Conservation (phyloP, 1,140 invertebrate genomes). For the Cardiocondyla obscurior region DNA sequence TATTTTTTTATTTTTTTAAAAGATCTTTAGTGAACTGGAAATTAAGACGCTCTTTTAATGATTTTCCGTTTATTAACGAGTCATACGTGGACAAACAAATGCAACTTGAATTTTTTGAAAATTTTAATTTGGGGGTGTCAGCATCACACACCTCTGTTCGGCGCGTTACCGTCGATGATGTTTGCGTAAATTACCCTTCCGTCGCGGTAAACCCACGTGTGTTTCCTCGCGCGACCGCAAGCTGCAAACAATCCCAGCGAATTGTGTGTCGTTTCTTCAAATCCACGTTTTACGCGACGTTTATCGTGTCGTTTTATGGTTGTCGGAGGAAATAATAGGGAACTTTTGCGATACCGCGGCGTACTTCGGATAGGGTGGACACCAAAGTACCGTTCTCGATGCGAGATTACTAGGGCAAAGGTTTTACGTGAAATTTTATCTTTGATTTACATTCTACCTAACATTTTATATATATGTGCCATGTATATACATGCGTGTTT, state of each 20-base stretch:
- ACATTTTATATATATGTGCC: not conserved
- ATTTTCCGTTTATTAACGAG: not conserved
- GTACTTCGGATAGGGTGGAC: not conserved
- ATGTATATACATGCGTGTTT: not conserved
- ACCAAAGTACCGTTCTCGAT: not conserved
- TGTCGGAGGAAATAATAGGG: conserved; percentile 29
- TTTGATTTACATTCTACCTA: not conserved
- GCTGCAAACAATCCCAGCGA: not conserved
- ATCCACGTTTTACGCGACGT: conserved; percentile 22
- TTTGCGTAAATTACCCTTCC: conserved; percentile 11
- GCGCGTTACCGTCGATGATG: not conserved
- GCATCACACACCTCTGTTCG: not conserved
- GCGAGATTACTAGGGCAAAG: not conserved
- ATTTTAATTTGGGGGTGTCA: not conserved
- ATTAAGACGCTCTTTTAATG: conserved; percentile 5
- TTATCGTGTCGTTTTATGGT: conserved; percentile 7
- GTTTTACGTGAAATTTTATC: conserved; percentile 15
- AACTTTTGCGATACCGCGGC: not conserved
- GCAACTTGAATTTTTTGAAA: no score
- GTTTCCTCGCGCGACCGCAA: not conserved
- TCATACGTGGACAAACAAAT: no score
- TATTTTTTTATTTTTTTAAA: no score
- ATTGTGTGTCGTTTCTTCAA: not conserved
- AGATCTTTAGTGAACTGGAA: not conserved
- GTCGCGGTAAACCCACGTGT: not conserved